phyloP scores from a whole-genome alignment of 2,113 vertebrate genomes.

The Ardeotis arabs region DNA sequence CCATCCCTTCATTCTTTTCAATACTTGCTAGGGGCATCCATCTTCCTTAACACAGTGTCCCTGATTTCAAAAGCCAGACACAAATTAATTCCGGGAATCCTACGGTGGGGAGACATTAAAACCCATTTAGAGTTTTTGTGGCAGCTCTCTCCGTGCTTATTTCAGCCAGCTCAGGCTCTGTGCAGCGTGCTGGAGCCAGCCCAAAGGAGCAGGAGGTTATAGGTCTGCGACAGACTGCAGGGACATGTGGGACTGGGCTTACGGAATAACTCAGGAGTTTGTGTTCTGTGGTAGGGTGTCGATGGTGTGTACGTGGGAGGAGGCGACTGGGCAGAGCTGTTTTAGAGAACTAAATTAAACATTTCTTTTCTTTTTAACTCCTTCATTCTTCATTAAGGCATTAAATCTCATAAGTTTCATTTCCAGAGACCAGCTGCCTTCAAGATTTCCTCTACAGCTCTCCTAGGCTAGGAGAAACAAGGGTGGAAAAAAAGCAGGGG shows the following conservation, averaged over 20 bases:
- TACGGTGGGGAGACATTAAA: conserved; percentile 41
- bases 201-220: conserved; percentile 5
- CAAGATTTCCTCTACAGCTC: not conserved
- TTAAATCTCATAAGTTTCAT: not conserved
- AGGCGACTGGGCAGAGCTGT: not conserved
- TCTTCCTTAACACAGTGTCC: conserved; percentile 56
- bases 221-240: not conserved
- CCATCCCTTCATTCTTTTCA: conserved; percentile 32
- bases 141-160: conserved; percentile 35
- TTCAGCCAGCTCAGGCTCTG: conserved; percentile 13
- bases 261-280: not conserved
- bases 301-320: not conserved
- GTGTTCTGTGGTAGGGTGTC: not conserved
- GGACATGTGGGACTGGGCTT: not conserved
- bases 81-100: conserved; percentile 71
- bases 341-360: not conserved
- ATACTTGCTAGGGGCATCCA: conserved; percentile 41
- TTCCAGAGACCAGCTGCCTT: not conserved
- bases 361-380: not conserved
- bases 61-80: conserved; percentile 52
- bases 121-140: conserved; percentile 66
- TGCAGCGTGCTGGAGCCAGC: conserved; percentile 31
- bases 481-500: not conserved
- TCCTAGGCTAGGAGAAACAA: not conserved
- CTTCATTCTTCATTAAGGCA: not conserved